phyloP scores from a whole-genome alignment of 92 coral and sea anemone species.

The Anthopleura xanthogrammica region DNA sequence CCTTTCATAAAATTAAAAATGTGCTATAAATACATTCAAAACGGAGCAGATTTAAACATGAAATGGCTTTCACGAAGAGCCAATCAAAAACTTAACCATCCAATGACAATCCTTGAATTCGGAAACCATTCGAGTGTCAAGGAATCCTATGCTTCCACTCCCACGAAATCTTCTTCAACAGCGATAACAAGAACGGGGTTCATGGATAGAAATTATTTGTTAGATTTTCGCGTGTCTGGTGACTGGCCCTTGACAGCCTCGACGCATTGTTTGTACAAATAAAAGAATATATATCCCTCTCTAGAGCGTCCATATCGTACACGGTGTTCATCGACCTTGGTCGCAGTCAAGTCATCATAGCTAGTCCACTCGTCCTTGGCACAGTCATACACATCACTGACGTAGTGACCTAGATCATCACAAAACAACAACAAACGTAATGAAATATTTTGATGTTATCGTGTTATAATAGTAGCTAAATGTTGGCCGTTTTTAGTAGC shows the following conservation, averaged over 20 bases:
- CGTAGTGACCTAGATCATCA: conserved; percentile 72
- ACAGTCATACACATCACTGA: conserved; percentile 88
- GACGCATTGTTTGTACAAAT: conserved; percentile 72
- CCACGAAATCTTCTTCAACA: not conserved
- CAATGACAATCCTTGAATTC: too few species aligned
- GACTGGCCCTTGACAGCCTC: conserved; percentile 15
- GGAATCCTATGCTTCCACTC: not conserved
- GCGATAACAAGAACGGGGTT: not conserved
- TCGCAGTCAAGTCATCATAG: conserved; percentile 80
- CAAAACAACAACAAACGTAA: not conserved
- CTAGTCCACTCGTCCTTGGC: conserved; percentile 84
- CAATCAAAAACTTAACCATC: too few species aligned
- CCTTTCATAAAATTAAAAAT: too few species aligned
- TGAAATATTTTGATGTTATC: too few species aligned
- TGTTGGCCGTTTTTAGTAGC: too few species aligned
- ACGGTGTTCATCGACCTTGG: conserved; percentile 71
- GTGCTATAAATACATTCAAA: too few species aligned
- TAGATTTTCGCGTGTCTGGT: not conserved
- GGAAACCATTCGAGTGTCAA: not conserved
- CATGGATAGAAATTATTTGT: not conserved
- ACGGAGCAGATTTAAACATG: too few species aligned
- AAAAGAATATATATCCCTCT: conserved; percentile 82
- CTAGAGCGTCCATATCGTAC: conserved; percentile 74
- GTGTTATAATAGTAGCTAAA: too few species aligned
- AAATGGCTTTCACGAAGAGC: too few species aligned